Evolutionary conservation across 1,140 invertebrate genomes (phyloP), one percentile per base, ranked within the genome.

Genomic region (Leptoteleia sp.): DNA sequence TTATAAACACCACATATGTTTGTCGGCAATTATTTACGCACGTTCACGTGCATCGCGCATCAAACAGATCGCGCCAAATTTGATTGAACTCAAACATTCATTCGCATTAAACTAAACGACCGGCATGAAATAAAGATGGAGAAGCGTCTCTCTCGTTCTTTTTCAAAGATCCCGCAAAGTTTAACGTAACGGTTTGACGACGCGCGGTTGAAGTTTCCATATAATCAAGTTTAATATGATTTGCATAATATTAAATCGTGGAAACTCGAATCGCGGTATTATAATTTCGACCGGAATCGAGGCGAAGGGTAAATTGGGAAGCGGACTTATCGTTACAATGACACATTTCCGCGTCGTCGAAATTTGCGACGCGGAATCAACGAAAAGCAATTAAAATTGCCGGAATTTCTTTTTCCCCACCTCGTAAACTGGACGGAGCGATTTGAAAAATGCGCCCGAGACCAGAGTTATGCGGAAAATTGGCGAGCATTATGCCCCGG

Each of bases 141-240:
- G 25, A 38, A 37, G 2, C 16, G n/a, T n/a, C n/a, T n/a, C 3
- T 0, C 3, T 5, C 6, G 50, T 38, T 54, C 38, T 55, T 55
- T 37, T n/a, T n/a, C 4, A 5, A 55, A 40, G 52, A 42, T 27
- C 38, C 17, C 15, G 3, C 22, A 4, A 55, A 55, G 19, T 55
- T 40, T 40, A 27, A 55, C 19, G 12, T 29, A 55, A 33, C 13
- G 52, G 22, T 42, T 55, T 22, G 42, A 15, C 52, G 37, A 27
- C 37, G 37, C 1, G 27, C 29, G n/a, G 4, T 13, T 40, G 22
- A 55, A n/a, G 33, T 40, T 40, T 29, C 35, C 4, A 27, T 55
- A 3, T 11, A 40, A n/a, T 40, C 37, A 37, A 12, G 31, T 40
- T 40, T 16, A 40, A 52, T 52, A 33, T 17, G 19, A 9, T 35